Conservation (phyloP, 2,797 vertebrate genomes). For the Rhinella marina region DNA sequence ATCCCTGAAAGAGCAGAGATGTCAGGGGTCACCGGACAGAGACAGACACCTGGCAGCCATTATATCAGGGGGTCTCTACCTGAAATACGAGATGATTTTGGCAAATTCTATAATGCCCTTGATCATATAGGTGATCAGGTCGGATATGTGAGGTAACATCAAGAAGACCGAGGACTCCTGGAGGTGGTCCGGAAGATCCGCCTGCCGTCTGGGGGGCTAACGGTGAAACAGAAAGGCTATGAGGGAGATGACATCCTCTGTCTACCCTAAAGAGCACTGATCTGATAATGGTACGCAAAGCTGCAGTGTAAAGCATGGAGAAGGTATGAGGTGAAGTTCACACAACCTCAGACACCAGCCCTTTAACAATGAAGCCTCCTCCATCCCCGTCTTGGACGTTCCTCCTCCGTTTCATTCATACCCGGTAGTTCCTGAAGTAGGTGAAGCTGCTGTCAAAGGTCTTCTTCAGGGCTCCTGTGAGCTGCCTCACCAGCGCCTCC, state of each 20-base stretch:
- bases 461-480: constrained; percentile 72
- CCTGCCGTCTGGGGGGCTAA: neutral
- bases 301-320: neutral
- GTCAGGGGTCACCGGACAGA: neutral
- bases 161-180: constrained; percentile 52
- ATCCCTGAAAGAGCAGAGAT: constrained; percentile 58
- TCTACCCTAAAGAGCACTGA: neutral
- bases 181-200: neutral
- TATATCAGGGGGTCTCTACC: constrained; percentile 58
- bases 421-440: constrained; percentile 76
- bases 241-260: neutral
- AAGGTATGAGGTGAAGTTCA: neutral
- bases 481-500: constrained; percentile 72
- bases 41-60: neutral
- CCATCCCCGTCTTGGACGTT: neutral
- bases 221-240: neutral
- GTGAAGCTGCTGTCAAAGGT: constrained; percentile 79
- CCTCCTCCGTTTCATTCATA: constrained; percentile 45
- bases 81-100: constrained; percentile 73
- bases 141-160: constrained; percentile 67
- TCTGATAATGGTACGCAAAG: neutral
- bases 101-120: constrained; percentile 73
- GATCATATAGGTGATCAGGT: constrained; percentile 72
- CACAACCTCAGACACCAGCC: neutral
- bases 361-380: neutral